Percentiles rank a stretch among this genome's conserved stretches.
These are phyloP conservation scores for Drosophila limbata DNA, from an alignment of 2,888 invertebrate species.

Conservation along the genomic window DNA sequence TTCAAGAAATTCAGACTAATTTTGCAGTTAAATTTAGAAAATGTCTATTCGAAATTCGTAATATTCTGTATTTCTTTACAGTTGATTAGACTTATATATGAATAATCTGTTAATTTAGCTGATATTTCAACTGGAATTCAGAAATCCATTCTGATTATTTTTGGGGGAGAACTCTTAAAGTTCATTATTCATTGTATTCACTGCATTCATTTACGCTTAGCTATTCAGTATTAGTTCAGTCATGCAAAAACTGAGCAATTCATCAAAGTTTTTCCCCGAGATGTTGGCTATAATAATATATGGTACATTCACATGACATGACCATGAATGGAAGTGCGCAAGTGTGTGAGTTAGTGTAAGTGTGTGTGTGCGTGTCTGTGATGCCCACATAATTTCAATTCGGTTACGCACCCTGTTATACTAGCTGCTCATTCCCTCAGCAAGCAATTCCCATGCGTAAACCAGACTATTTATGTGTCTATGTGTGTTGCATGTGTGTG, in stretches of 20 bases:
- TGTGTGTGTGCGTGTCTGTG: constrained; percentile 23
- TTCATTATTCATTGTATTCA: constrained; percentile 23
- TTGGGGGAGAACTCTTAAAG: background rate
- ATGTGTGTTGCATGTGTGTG: constrained; percentile 17
- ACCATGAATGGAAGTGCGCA: constrained; percentile 13
- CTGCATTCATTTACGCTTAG: constrained; percentile 25
- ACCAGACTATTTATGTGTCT: constrained; percentile 54
- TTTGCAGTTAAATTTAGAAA: too few species aligned
- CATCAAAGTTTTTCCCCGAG: constrained; percentile 44
- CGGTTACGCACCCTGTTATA: constrained; percentile 44
- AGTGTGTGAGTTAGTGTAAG: constrained; percentile 11
- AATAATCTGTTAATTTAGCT: constrained; percentile 1
- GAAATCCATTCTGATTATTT: background rate
- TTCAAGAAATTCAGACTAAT: too few species aligned
- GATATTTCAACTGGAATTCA: constrained; percentile 4
- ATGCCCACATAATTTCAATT: constrained; percentile 51
- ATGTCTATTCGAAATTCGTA: too few species aligned
- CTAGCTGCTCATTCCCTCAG: constrained; percentile 37
- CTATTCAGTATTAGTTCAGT: constrained; percentile 40
- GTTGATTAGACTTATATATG: background rate
- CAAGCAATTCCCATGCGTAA: constrained; percentile 73
- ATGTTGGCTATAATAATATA: constrained; percentile 45
- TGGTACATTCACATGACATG: constrained; percentile 53
- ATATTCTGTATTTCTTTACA: background rate
- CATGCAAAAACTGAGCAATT: constrained; percentile 52